Evolutionary conservation across 2,113 vertebrate genomes (phyloP).

Genomic region (Colossoma macropomum): DNA sequence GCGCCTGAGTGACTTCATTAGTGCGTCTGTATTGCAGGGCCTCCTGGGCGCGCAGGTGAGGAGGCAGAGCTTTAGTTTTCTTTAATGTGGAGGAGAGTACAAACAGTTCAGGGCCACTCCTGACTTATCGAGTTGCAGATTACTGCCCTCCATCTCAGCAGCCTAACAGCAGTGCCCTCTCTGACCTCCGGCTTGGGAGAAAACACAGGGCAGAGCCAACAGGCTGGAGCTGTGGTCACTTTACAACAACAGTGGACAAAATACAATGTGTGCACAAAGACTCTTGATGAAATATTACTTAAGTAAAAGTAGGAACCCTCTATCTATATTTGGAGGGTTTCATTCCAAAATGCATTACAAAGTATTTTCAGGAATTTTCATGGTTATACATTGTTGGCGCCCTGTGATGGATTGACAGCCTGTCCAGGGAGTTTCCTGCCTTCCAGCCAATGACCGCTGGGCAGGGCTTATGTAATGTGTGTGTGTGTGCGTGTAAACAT

Average conservation of each 20-base stretch:
- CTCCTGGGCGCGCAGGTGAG: neutral
- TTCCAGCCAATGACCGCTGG: too few relatives aligned
- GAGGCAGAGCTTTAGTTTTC: neutral
- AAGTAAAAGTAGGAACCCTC: too few relatives aligned
- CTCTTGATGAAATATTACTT: too few relatives aligned
- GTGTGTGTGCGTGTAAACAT: too few relatives aligned
- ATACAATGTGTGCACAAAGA: neutral
- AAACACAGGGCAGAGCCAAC: neutral
- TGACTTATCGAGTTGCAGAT: constrained; percentile 36
- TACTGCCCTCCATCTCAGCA: neutral
- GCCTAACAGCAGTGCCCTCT: constrained; percentile 6
- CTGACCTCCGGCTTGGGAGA: neutral
- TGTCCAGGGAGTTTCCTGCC: too few relatives aligned
- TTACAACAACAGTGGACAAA: neutral
- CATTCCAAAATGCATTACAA: too few relatives aligned
- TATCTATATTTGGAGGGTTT: too few relatives aligned
- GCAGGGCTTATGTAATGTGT: too few relatives aligned
- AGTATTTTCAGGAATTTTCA: too few relatives aligned
- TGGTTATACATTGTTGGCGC: too few relatives aligned
- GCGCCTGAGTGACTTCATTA: constrained; percentile 52
- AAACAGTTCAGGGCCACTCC: constrained; percentile 23
- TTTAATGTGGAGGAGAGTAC: constrained; percentile 26
- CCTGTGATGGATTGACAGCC: too few relatives aligned
- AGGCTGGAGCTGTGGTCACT: neutral
- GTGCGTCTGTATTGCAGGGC: constrained; percentile 26